Base-by-base conservation (phyloP, 2,888 invertebrate genomes). In the Lasius platythorax region DNA sequence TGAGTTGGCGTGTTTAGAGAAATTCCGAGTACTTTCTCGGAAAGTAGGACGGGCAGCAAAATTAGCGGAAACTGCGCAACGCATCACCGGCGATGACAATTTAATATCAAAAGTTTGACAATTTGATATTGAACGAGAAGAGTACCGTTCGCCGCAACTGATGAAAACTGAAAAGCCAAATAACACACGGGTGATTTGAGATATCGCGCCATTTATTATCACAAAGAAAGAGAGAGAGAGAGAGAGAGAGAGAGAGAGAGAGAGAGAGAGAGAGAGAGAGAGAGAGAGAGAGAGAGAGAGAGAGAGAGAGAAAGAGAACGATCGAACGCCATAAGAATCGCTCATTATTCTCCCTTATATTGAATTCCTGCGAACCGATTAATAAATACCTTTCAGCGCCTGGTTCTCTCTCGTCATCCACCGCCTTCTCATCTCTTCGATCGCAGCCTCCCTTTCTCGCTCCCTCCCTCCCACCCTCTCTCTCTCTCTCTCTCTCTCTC, bases 281-380 rank as follows among this genome's bases (percentile, higher is more conserved):
- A 33, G 23, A 46, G 30, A 74, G 58, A 43, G 40, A 33, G 33
- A n/a, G 33, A 63, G 28, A 53, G 28, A 75, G 37, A 37, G 37
- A 64, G 66, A 37, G 58, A 74, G 74, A 61, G n/a, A 30, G 30
- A n/a, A 43, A 40, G 46, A 50, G 3, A 68, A 18, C 1, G 46
- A 53, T 53, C 12, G 76, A 83, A 83, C 87, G 86, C 73, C 75
- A 73, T 85, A 84, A 87, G 86, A 89, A 87, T 86, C 82, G 84
- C 87, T 91, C 89, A 91, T 91, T 89, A 91, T 88, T 91, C 89
- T 85, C 70, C 74, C 87, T 85, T 85, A 90, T 91, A 92, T 92
- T 91, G 84, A 90, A 92, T 92, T 92, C 92, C 91, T 88, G 82
- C 86, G 82, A 82, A 89, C 86, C 90, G 91, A 92, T 92, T 92